phyloP scores from a whole-genome alignment of 2,888 invertebrate genomes.

The Octodonta nipae region DNA sequence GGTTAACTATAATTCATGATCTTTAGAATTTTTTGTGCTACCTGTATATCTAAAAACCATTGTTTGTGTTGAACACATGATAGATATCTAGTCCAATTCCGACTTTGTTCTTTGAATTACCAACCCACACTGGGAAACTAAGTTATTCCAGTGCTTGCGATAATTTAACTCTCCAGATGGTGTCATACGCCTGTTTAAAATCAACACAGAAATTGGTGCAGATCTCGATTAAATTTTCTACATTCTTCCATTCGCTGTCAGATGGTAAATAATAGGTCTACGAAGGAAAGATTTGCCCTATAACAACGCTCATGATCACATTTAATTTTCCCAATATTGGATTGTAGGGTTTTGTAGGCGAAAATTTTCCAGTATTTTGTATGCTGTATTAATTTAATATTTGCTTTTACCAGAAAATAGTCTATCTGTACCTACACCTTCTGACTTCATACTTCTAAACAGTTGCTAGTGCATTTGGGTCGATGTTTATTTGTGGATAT shows the following conservation, averaged over 20 bases:
- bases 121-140: conserved; percentile 1
- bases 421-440: too few species aligned
- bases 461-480: too few species aligned
- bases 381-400: too few species aligned
- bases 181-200: conserved; percentile 1
- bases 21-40: too few species aligned
- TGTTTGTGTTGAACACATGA: background rate
- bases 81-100: background rate
- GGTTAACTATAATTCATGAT: too few species aligned
- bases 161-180: conserved; percentile 1
- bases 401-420: too few species aligned
- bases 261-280: conserved; percentile 1
- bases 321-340: too few species aligned
- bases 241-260: conserved; percentile 2
- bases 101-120: background rate
- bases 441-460: too few species aligned
- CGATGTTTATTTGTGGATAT: too few species aligned
- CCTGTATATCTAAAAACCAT: too few species aligned
- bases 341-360: too few species aligned
- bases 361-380: too few species aligned
- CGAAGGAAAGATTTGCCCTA: background rate
- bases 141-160: background rate
- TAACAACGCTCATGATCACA: background rate
- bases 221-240: conserved; percentile 2
- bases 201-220: background rate